Evolutionary conservation across 2,888 invertebrate genomes (phyloP), one percentile per base, ranked within the genome.

Genomic region (Clepsis dumicolana): DNA sequence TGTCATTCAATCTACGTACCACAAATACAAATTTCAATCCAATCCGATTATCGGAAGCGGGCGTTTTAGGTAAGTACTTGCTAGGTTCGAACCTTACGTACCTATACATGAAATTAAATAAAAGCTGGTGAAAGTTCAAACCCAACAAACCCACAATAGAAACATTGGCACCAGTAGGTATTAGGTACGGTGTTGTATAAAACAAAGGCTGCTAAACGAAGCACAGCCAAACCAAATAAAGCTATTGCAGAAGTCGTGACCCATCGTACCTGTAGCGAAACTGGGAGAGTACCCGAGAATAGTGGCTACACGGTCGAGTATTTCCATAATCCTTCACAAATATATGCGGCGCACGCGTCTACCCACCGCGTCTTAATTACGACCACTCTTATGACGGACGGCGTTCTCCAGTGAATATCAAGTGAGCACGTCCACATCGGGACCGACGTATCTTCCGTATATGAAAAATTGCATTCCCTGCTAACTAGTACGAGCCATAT

Each of bases 321-420:
- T 84, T 82, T 80, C 75, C 83, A 84, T 84, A 86, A 83, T 82
- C 81, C 76, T 74, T 74, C 57, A 77, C 74, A 80, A 84, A 83
- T 80, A 75, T 82, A 86, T 86, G 78, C 84, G 72, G 57, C 70
- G 74, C 82, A 82, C 80, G 82, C 75, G 75, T 70, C 71, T 71
- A 63, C 74, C 71, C 70, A 73, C 75, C 72, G 75, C 77, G 76
- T 80, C 80, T 82, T 85, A 85, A 85, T 85, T 85, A 84, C 80
- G 75, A 77, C 71, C 75, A 75, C 73, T 79, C 74, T 75, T 78
- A 77, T 80, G 80, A 80, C 74, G 78, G 75, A 79, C 77, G 73
- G 62, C 56, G 70, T 63, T 64, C 76, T 71, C 71, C 65, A 48
- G 70, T 78, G 83, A 82, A 84, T 85, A 81, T 77, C 70, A 77